Base-by-base conservation (phyloP, 2,113 vertebrate species). In the Laticauda colubrina region DNA sequence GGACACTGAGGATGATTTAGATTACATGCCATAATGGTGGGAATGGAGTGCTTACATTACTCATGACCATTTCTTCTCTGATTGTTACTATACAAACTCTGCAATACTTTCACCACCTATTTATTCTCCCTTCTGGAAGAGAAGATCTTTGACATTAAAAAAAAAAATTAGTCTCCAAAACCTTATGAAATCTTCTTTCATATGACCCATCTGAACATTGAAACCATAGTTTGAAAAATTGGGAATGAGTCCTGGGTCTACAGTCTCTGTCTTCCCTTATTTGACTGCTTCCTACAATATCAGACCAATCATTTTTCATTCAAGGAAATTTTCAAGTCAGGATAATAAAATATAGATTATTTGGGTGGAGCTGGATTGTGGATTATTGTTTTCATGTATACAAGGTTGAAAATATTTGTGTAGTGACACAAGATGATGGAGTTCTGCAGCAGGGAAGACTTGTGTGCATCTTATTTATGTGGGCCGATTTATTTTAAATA, bases 401-500 rank as follows among this genome's bases (percentile, higher is more conserved):
- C n/a, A 75, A n/a, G 69, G 34, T 81, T 81, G 75, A 81, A 9
- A 39, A 81, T 81, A 81, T 81, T 81, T 81, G 6, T 81, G 34
- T 21, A 43, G 20, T 81, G 75, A 39, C 75, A 81, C 3, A 43
- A 43, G 18, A 21, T 81, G 20, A 81, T 57, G 21, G 86, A 53
- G 14, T 89, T 39, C 88, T 21, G n/a, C 89, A 51, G 1, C n/a
- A 91, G 53, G n/a, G 54, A 75, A 53, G 26, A 21, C 7, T 54
- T 23, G n/a, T 39, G 3, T 11, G 39, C 8, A 3, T 24, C 56
- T 90, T 69, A 89, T 90, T 64, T 90, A 69, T 90, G 89, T 51
- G 45, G 64, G 89, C 26, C 7, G 18, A 69, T 90, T 90, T 64
- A 90, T 51, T 90, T 90, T 90, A 53, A 90, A 90, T 69, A 34